Conservation (phyloP, 2,113 vertebrate genomes). For the Pterophyllum scalare region DNA sequence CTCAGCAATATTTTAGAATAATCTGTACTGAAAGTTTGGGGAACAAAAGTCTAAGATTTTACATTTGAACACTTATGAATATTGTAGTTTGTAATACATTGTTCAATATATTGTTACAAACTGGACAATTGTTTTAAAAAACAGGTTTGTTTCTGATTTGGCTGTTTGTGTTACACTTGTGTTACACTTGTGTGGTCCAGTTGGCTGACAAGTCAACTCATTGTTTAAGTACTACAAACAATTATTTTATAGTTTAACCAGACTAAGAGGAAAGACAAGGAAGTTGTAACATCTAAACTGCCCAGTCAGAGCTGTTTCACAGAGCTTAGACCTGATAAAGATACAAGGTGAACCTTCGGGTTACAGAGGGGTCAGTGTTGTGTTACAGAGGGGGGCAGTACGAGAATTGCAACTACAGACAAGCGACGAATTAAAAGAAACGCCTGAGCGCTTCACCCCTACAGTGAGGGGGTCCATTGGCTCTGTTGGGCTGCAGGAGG, state of each 20-base stretch:
- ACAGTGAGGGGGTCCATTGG: background rate
- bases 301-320: background rate
- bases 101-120: background rate
- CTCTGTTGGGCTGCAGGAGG: background rate
- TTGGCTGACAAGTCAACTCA: background rate
- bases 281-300: slow-evolving; percentile 17
- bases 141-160: background rate
- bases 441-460: background rate
- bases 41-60: background rate
- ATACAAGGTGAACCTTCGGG: slow-evolving; percentile 17
- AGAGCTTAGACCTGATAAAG: slow-evolving; percentile 58
- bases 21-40: background rate
- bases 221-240: background rate
- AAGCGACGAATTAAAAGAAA: background rate
- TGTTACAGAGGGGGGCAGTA: background rate
- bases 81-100: background rate
- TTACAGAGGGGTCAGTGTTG: slow-evolving; percentile 49
- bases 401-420: background rate
- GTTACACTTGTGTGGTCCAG: background rate
- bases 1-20: background rate
- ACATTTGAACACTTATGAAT: background rate
- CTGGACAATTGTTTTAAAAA: background rate
- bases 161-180: background rate
- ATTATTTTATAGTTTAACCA: background rate
- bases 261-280: background rate